Base-by-base conservation (phyloP, 2,888 invertebrate genomes). In the Synanthedon tipuliformis region DNA sequence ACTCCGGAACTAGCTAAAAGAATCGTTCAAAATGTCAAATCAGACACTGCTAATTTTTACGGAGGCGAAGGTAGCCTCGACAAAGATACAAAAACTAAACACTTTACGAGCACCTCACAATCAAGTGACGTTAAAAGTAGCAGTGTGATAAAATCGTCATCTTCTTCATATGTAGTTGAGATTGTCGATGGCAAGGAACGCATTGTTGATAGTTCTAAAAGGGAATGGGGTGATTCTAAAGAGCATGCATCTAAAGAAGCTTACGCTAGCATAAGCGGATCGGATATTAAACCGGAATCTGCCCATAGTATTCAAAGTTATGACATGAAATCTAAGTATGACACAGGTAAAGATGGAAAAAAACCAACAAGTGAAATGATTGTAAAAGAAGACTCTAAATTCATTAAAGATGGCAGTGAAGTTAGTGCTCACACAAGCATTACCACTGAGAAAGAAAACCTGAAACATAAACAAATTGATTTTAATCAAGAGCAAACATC, bases 111-210 rank as follows among this genome's bases (percentile, higher is more conserved):
- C 67, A 88, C 75, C 52, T 88, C 71, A 54, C 77, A 84, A 57
- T 70, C 81, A 23, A 89, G 83, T 57, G 88, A 90, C 62, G 78
- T 88, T 62, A 87, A 87, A 66, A 88, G 84, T 60, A 88, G 89
- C 56, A 89, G 87, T 54, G 77, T 87, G 4, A 82, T 87, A 51
- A 90, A 91, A 69, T 90, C 90, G 40, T 89, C 91, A 41, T 90
- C 91, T 1, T 89, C 90, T 15, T 91, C 91, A 13, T 91, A 92
- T 64, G 89, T 90, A 40, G 89, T 92, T 50, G 92, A 92, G 77
- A 89, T 90, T 58, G 89, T 91, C 18, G 90, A 91, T 64, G 91
- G 91, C 1, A 90, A 90, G 68, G 91, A 91, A 74, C 78, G 89
- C 45, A 85, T 91, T 48, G 75, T 91, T 49, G 90, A 91, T 57